phyloP scores from a whole-genome alignment of 2,113 vertebrate species.

The Glaucidium brasilianum region DNA sequence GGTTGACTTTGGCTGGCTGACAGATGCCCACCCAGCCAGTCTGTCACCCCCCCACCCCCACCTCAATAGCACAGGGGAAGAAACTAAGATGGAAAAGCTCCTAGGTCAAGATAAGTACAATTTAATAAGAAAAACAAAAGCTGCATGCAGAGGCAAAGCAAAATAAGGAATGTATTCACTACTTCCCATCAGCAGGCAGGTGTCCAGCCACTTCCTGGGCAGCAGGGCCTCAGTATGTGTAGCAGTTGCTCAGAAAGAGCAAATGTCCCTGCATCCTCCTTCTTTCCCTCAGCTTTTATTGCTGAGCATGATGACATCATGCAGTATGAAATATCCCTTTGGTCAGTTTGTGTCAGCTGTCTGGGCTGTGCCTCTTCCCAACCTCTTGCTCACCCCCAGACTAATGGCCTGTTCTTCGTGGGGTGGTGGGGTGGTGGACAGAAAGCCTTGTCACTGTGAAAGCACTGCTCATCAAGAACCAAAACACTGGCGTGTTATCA shows the following conservation, averaged over 20 bases:
- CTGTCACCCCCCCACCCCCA: background rate
- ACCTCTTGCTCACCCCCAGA: background rate
- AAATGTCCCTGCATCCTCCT: background rate
- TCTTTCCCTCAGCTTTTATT: background rate
- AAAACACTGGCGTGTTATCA: background rate
- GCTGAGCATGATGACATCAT: background rate
- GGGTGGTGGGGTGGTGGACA: background rate
- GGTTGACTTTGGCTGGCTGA: background rate
- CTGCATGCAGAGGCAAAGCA: background rate
- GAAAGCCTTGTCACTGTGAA: background rate
- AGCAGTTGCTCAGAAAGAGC: background rate
- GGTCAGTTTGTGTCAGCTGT: background rate
- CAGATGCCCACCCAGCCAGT: background rate
- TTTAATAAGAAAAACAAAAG: background rate
- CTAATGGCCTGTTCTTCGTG: background rate
- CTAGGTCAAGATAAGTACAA: background rate
- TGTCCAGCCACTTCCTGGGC: background rate
- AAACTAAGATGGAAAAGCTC: background rate
- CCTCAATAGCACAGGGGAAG: background rate
- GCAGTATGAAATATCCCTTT: background rate
- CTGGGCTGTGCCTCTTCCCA: background rate
- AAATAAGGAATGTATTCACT: background rate
- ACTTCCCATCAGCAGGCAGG: background rate
- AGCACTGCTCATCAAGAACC: background rate
- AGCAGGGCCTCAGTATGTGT: background rate